Conservation (phyloP, 30 jellyfish, hydroid and myxozoan species). For the Cassiopea andromeda region DNA sequence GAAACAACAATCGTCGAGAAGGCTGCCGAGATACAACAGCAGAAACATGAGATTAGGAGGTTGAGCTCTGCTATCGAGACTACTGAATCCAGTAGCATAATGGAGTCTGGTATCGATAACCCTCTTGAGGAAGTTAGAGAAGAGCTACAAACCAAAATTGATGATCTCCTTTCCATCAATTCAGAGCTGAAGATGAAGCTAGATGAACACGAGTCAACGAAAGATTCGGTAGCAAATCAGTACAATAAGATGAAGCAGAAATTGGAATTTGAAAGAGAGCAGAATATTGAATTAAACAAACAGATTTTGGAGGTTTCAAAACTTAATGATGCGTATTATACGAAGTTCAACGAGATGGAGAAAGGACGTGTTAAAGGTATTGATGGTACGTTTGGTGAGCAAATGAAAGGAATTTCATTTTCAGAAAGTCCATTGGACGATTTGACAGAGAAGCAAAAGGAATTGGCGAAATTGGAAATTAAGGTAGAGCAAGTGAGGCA, state of each 20-base stretch:
- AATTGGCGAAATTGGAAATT: background rate
- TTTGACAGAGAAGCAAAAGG: background rate
- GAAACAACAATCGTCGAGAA: conserved; percentile 54
- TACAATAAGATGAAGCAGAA: conserved; percentile 19
- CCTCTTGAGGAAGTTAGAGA: conserved; percentile 23
- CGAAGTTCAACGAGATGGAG: conserved; percentile 51
- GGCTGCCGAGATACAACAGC: conserved; percentile 69
- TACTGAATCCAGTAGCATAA: background rate
- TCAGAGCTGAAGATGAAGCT: conserved; percentile 50
- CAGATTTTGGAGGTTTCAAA: conserved; percentile 60
- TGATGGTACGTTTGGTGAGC: conserved; percentile 9
- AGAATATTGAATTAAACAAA: conserved; percentile 53
- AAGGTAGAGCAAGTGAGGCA: background rate
- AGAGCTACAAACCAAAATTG: conserved; percentile 23
- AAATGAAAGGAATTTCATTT: background rate
- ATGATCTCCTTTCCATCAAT: conserved; percentile 21
- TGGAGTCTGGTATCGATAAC: conserved; percentile 8
- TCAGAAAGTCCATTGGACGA: background rate
- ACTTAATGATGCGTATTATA: conserved; percentile 46
- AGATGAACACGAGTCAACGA: conserved; percentile 34
- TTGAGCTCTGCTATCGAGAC: conserved; percentile 61
- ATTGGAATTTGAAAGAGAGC: conserved; percentile 69
- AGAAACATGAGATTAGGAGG: conserved; percentile 60
- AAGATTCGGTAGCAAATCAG: conserved; percentile 33
- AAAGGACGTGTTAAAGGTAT: conserved; percentile 26